Evolutionary conservation across 2,797 vertebrate genomes (phyloP).

Genomic region (Hippoglossus hippoglossus): DNA sequence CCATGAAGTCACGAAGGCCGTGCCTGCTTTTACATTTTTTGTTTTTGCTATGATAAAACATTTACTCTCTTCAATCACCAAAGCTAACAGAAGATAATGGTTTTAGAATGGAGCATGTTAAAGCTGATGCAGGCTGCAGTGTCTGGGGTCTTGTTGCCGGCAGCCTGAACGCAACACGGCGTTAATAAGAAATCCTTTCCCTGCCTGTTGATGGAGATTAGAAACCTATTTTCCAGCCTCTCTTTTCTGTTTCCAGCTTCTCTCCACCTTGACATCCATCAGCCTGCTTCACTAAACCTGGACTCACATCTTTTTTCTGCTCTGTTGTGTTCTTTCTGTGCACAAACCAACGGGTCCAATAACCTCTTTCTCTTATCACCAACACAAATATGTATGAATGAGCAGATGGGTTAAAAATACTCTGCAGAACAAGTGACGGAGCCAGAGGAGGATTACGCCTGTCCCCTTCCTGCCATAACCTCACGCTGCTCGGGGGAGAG

Average conservation of each 20-base stretch:
- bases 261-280: constrained; percentile 38
- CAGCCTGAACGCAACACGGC: constrained; percentile 18
- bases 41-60: constrained; percentile 5
- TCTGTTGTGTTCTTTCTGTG: constrained; percentile 6
- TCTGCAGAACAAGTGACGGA: constrained; percentile 42
- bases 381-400: constrained; percentile 46
- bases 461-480: constrained; percentile 53
- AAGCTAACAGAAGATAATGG: constrained; percentile 34
- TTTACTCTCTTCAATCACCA: constrained; percentile 50
- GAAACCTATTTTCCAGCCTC: constrained; percentile 43
- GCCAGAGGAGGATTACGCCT: constrained; percentile 64
- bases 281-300: constrained; percentile 18
- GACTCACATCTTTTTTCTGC: constrained; percentile 10
- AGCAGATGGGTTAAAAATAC: constrained; percentile 55
- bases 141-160: constrained; percentile 23
- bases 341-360: constrained; percentile 10
- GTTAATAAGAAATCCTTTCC: constrained; percentile 41
- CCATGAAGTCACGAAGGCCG: constrained; percentile 37
- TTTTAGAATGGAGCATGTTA: constrained; percentile 23
- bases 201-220: constrained; percentile 43
- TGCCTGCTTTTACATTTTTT: constrained; percentile 16
- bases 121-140: constrained; percentile 35
- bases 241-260: constrained; percentile 14
- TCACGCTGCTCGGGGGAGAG: constrained; percentile 46
- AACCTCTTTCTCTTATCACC: constrained; percentile 16